phyloP scores from a whole-genome alignment of 2,113 vertebrate species.

The Pachycephala philippinensis region DNA sequence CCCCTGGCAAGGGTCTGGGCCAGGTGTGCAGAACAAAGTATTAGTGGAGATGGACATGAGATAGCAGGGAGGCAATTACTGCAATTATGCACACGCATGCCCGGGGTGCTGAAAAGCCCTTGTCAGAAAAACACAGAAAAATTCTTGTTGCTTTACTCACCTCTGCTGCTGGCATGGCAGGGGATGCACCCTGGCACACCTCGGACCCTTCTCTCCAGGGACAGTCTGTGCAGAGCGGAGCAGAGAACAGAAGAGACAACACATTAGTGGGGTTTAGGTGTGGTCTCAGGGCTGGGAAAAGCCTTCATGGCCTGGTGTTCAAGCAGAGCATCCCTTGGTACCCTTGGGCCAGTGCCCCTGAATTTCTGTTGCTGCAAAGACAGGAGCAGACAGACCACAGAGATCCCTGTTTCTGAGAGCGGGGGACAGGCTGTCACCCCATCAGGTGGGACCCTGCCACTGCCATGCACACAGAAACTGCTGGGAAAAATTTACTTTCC shows the following conservation, averaged over 20 bases:
- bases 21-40: background rate
- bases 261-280: background rate
- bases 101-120: background rate
- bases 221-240: background rate
- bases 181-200: background rate
- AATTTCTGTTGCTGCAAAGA: background rate
- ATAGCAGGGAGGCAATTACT: background rate
- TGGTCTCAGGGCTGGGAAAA: background rate
- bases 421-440: background rate
- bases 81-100: background rate
- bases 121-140: background rate
- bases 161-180: background rate
- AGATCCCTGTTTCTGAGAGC: background rate
- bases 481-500: background rate
- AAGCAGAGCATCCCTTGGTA: background rate
- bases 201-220: background rate
- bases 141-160: background rate
- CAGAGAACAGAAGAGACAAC: background rate
- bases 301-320: background rate
- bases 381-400: background rate
- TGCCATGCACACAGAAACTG: background rate
- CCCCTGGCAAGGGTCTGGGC: background rate
- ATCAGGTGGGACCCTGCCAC: rapidly evolving
- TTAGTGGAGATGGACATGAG: background rate
- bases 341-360: background rate